Base-by-base conservation (phyloP, 2,797 vertebrate genomes). In the Mormyrops boulengeri region DNA sequence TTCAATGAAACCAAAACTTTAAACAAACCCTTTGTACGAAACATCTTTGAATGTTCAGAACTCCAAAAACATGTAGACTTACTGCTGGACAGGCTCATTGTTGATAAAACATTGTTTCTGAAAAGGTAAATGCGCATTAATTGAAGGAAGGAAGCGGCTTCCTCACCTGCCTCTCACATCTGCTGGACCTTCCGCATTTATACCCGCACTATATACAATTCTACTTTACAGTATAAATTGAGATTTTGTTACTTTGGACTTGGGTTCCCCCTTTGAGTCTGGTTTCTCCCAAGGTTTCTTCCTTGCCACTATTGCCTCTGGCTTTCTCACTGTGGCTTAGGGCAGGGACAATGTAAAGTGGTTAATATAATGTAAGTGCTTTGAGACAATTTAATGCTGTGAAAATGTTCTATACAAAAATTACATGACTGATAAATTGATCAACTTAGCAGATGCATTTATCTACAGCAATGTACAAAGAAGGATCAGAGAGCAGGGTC, bases 61-160 rank as follows among this genome's bases (percentile, higher is more conserved):
- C 57, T 60, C 57, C 57, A 60, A 60, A 60, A 60, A 60, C 52
- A 53, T 22, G n/a, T 22, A 22, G 6, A 60, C 57, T 60, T 22
- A 60, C 92, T 95, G 94, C 95, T 93, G 92, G 92, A 95, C 94
- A 91, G 92, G 90, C 93, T 92, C 90, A 90, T 85, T 88, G 91
- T 90, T 87, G 92, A 93, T 90, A 93, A 93, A 89, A 91, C 91
- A 92, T 91, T 88, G 87, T 90, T 89, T 92, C 91, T 90, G 89
- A 87, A 86, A 77, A 77, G 92, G 91, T 92, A 93, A 94, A 92
- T 91, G 92, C 92, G 92, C 89, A 93, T 90, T 89, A 90, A 30
- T 30, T 30, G 26, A 30, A 30, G 26, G 7, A 60, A 60, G n/a
- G 7, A 60, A 60, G 19, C 19, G 22, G 57, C 5, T 62, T 62